Evolutionary conservation across 2,888 invertebrate species (phyloP).

Genomic region (Ischnura elegans): DNA sequence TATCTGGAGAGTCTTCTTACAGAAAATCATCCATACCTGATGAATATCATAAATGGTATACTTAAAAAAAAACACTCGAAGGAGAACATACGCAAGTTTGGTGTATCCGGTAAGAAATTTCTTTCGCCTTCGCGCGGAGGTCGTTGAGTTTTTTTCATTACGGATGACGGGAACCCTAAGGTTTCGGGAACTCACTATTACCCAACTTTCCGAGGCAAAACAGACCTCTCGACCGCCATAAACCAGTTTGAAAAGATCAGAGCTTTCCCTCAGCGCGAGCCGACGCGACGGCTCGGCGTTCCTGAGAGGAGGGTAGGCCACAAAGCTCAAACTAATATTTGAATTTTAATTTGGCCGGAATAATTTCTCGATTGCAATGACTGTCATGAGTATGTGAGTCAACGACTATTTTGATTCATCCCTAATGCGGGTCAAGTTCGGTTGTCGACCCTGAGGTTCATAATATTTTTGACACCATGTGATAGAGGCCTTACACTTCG

Average conservation of each 20-base stretch:
- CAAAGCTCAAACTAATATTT: not conserved
- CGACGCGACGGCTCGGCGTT: not conserved
- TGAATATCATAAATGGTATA: too few relatives aligned
- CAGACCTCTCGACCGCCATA: not conserved
- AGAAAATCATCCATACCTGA: too few relatives aligned
- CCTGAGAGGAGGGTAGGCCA: too few relatives aligned
- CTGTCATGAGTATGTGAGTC: not conserved
- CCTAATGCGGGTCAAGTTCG: not conserved
- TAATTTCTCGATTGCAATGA: not conserved
- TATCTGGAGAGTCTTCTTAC: too few relatives aligned
- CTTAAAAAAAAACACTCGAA: too few relatives aligned
- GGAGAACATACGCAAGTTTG: too few relatives aligned
- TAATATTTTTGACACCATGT: not conserved
- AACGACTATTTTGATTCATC: not conserved
- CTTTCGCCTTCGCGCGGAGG: too few relatives aligned
- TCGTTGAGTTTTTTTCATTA: too few relatives aligned
- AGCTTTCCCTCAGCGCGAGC: not conserved
- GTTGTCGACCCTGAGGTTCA: not conserved
- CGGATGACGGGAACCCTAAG: not conserved
- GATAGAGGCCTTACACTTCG: not conserved
- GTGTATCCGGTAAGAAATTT: too few relatives aligned
- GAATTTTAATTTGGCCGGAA: not conserved
- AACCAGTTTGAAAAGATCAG: not conserved
- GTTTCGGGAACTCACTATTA: not conserved
- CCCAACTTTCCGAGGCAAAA: not conserved